These are phyloP conservation scores for Frieseomelitta varia DNA, from an alignment of 1,140 invertebrate species.

Conservation along the genomic window DNA sequence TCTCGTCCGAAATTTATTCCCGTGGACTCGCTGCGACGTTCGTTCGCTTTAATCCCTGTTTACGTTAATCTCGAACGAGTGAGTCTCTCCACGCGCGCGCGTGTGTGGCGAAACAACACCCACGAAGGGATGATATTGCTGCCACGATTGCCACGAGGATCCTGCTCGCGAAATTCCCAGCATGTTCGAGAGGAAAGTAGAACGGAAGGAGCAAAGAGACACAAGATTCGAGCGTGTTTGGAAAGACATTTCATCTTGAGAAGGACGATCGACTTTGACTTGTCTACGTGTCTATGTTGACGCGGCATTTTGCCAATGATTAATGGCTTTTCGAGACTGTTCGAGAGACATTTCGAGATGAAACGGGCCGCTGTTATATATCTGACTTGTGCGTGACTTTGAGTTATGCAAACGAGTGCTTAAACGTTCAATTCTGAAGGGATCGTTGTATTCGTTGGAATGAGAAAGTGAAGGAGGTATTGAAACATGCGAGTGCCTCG, in stretches of 20 bases:
- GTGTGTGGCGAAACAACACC: neutral
- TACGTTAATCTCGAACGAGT: conserved; percentile 33
- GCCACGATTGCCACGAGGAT: neutral
- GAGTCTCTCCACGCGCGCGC: neutral
- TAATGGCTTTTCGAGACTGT: neutral
- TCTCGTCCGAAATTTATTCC: conserved; percentile 25
- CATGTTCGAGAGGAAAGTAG: neutral
- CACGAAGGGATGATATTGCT: neutral
- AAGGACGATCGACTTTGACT: conserved; percentile 8
- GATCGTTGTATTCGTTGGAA: too few relatives aligned
- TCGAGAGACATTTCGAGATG: neutral
- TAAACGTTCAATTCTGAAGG: neutral
- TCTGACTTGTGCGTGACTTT: neutral
- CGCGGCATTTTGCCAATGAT: neutral
- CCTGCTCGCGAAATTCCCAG: neutral
- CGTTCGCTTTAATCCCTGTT: conserved; percentile 37
- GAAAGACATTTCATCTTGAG: neutral
- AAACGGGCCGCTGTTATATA: neutral
- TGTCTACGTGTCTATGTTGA: neutral
- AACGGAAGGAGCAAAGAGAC: neutral
- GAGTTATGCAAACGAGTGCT: neutral
- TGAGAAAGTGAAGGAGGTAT: neutral
- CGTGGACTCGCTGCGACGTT: neutral
- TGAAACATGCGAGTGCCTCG: too few relatives aligned
- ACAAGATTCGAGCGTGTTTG: neutral